Evolutionary conservation across 2,113 vertebrate species (phyloP).

Genomic region (Sceloporus tristichus): DNA sequence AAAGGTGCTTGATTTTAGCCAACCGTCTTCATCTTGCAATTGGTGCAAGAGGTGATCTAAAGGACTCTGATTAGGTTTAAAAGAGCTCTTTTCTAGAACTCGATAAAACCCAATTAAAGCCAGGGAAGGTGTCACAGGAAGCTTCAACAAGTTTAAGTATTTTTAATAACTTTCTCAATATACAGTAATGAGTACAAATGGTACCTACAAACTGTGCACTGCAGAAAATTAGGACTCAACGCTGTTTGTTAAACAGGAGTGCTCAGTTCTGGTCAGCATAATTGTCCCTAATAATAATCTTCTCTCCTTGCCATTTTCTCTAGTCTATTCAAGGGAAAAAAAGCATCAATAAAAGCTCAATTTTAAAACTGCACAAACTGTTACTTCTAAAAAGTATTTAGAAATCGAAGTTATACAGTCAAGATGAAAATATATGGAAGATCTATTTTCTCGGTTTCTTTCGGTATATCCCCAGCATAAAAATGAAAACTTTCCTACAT

Average conservation of each 20-base stretch:
- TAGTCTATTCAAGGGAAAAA: conserved; percentile 43
- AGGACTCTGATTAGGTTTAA: conserved; percentile 74
- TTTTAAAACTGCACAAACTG: conserved; percentile 42
- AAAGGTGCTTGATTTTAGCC: conserved; percentile 48
- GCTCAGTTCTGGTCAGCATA: conserved; percentile 67
- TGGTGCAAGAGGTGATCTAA: conserved; percentile 52
- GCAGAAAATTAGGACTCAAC: conserved; percentile 80
- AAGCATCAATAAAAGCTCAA: conserved; percentile 46
- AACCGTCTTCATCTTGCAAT: conserved; percentile 42
- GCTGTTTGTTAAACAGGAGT: conserved; percentile 77
- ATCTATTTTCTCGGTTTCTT: conserved; percentile 28
- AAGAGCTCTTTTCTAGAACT: conserved; percentile 74
- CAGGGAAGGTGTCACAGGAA: conserved; percentile 74
- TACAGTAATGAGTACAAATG: conserved; percentile 81
- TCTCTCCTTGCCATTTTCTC: conserved; percentile 62
- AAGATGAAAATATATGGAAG: conserved; percentile 40
- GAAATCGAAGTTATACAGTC: conserved; percentile 42
- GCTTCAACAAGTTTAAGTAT: conserved; percentile 79
- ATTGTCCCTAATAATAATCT: conserved; percentile 72
- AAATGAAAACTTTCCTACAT: conserved; percentile 44
- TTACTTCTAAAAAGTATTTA: conserved; percentile 40
- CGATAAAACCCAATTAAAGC: conserved; percentile 84
- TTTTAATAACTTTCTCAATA: conserved; percentile 84
- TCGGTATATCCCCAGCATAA: conserved; percentile 39
- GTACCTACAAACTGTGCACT: conserved; percentile 74